These are phyloP conservation scores for Henricia sp. DNA, from an alignment of 53 echinoderm and acorn worm genomes.

Conservation along the genomic window DNA sequence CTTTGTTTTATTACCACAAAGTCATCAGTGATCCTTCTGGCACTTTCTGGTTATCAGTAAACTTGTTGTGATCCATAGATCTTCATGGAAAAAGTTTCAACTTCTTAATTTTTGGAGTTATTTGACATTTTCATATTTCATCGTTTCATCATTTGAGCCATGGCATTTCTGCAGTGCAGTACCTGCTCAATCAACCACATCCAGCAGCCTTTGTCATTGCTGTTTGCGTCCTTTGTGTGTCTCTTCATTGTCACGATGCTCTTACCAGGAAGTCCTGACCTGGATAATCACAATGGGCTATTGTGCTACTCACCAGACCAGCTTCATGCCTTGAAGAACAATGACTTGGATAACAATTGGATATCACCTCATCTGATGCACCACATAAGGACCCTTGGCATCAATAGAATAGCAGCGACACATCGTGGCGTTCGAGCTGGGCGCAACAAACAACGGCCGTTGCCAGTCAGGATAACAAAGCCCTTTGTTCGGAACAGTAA, in stretches of 20 bases:
- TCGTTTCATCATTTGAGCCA: neutral
- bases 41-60: neutral
- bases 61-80: neutral
- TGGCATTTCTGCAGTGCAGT: neutral
- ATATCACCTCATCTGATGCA: constrained; percentile 11
- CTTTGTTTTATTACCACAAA: neutral
- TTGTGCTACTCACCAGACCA: constrained; percentile 5
- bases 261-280: neutral
- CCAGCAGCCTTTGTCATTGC: too few species aligned
- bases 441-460: constrained; percentile 17
- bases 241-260: constrained; percentile 1
- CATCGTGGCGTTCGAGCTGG: constrained; percentile 4
- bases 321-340: neutral
- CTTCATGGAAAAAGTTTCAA: neutral
- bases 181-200: neutral
- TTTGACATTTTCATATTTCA: neutral
- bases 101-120: neutral
- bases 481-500: neutral
- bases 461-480: constrained; percentile 40
- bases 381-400: constrained; percentile 14
- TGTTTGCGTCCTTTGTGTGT: neutral
- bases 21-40: neutral
- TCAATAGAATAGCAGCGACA: constrained; percentile 11
- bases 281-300: neutral
- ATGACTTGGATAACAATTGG: neutral